These are phyloP conservation scores for Perccottus glenii DNA, from an alignment of 2,113 vertebrate genomes.

Conservation along the genomic window DNA sequence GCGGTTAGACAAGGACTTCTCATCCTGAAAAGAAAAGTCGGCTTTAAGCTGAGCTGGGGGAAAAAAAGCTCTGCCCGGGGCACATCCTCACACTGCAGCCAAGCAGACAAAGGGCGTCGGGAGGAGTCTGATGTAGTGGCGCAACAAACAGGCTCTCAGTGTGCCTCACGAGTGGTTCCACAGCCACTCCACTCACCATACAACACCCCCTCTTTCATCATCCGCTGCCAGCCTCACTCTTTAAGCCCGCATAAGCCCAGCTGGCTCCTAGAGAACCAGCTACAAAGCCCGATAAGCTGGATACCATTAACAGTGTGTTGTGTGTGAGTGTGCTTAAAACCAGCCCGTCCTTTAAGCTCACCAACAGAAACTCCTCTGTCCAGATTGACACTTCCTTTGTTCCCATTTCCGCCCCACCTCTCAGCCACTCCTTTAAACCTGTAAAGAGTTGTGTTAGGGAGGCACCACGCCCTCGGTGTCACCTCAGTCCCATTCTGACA, in stretches of 20 bases:
- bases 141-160: constrained; percentile 29
- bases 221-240: constrained; percentile 47
- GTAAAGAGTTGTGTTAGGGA: constrained; percentile 61
- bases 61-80: constrained; percentile 55
- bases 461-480: constrained; percentile 79
- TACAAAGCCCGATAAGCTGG: constrained; percentile 61
- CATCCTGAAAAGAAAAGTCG: constrained; percentile 42
- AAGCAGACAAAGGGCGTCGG: constrained; percentile 49
- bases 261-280: constrained; percentile 54
- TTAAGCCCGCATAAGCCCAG: constrained; percentile 52
- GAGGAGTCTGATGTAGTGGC: constrained; percentile 39
- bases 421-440: constrained; percentile 52
- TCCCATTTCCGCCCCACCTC: constrained; percentile 32
- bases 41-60: constrained; percentile 66
- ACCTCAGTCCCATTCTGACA: constrained; percentile 50
- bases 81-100: constrained; percentile 43
- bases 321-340: constrained; percentile 20
- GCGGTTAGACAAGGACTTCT: constrained; percentile 31
- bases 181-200: constrained; percentile 39
- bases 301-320: constrained; percentile 44
- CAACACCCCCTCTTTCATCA: constrained; percentile 57
- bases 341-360: constrained; percentile 36
- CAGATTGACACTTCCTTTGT: constrained; percentile 12
- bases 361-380: constrained; percentile 20
- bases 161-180: constrained; percentile 46